These are phyloP conservation scores for Margaritifera margaritifera DNA, from an alignment of 2,888 invertebrate species.

Conservation along the genomic window DNA sequence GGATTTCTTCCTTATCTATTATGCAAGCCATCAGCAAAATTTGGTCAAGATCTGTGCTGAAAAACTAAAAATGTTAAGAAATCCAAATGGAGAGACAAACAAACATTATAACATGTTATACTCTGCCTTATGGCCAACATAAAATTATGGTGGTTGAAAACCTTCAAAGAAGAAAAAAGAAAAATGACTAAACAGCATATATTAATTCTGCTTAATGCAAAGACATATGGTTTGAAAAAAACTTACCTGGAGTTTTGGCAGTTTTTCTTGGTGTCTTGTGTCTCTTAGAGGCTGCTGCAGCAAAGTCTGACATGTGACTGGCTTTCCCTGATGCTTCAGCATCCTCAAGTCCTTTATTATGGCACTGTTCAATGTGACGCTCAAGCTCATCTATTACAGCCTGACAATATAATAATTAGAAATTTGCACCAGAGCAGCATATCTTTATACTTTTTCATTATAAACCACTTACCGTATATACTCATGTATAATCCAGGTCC, in stretches of 20 bases:
- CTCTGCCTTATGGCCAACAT: not conserved
- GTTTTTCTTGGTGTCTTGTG: constrained; percentile 41
- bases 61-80: too few relatives aligned
- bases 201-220: constrained; percentile 12
- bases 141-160: not conserved
- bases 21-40: too few relatives aligned
- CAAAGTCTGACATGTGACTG: constrained; percentile 39
- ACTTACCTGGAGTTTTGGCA: constrained; percentile 47
- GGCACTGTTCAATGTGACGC: constrained; percentile 80
- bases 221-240: not conserved
- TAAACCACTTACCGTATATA: too few relatives aligned
- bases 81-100: too few relatives aligned
- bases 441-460: too few relatives aligned
- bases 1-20: too few relatives aligned
- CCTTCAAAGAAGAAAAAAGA: not conserved
- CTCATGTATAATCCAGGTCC: too few relatives aligned
- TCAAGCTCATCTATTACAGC: constrained; percentile 80
- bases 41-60: too few relatives aligned
- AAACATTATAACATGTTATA: not conserved
- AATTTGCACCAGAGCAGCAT: not conserved
- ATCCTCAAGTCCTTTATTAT: constrained; percentile 70
- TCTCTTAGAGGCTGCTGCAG: constrained; percentile 30
- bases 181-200: not conserved
- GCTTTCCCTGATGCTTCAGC: constrained; percentile 60
- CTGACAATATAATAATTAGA: constrained; percentile 44